A percentile compares a stretch with the other conserved stretches of the same genome.
Evolutionary conservation across 1,140 invertebrate genomes (phyloP).

Genomic region (Ceratina japonica): DNA sequence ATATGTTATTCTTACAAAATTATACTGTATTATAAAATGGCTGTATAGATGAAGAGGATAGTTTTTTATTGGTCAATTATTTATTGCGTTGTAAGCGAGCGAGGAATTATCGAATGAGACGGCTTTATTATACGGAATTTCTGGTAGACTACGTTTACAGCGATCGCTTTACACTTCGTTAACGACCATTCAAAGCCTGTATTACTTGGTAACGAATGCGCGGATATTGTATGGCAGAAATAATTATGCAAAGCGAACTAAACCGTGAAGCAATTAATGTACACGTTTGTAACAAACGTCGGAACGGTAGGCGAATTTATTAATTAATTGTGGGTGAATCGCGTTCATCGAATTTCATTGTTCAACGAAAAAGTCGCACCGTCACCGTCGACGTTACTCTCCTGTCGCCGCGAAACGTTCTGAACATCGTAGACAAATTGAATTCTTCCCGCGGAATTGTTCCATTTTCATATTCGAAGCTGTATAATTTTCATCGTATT

Average conservation of each 20-base stretch:
- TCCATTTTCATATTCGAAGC: too few relatives aligned
- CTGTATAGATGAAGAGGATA: too few relatives aligned
- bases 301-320: background rate
- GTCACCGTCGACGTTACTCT: background rate
- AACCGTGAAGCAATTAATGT: slow-evolving; percentile 42
- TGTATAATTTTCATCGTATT: background rate
- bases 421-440: too few relatives aligned
- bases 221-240: slow-evolving; percentile 30
- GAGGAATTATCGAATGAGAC: background rate
- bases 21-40: too few relatives aligned
- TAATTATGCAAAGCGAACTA: slow-evolving; percentile 42
- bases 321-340: background rate
- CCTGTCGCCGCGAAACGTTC: too few relatives aligned
- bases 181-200: slow-evolving; percentile 33
- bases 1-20: too few relatives aligned
- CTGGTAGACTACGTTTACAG: background rate
- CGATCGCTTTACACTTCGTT: slow-evolving; percentile 12
- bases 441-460: too few relatives aligned
- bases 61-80: too few relatives aligned
- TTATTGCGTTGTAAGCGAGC: background rate
- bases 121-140: background rate
- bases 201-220: slow-evolving; percentile 33
- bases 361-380: slow-evolving; percentile 6
- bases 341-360: slow-evolving; percentile 25
- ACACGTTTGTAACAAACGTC: slow-evolving; percentile 25